Conservation (phyloP, 2,888 invertebrate genomes). For the Andrena marginata region DNA sequence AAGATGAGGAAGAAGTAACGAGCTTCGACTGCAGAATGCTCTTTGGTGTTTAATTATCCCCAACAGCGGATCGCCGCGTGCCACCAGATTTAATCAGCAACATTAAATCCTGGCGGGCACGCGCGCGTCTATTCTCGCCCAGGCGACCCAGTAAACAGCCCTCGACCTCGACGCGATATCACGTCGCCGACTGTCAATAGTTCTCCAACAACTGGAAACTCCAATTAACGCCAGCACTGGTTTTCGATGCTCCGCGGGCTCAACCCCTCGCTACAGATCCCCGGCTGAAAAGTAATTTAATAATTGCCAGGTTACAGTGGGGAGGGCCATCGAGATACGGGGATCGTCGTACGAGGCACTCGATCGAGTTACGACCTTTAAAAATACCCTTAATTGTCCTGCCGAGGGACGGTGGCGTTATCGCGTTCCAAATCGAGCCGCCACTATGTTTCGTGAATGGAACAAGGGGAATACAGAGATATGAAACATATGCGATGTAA, state of each 20-base stretch:
- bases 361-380: background rate
- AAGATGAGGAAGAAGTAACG: too few relatives aligned
- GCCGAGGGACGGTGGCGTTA: background rate
- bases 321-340: background rate
- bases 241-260: slow-evolving; percentile 16
- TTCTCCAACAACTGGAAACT: slow-evolving; percentile 55
- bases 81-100: slow-evolving; percentile 5
- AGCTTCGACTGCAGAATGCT: too few relatives aligned
- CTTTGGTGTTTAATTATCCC: background rate
- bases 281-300: slow-evolving; percentile 38
- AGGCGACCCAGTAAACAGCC: slow-evolving; percentile 24
- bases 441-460: background rate
- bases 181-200: slow-evolving; percentile 41
- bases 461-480: too few relatives aligned
- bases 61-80: background rate
- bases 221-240: slow-evolving; percentile 33
- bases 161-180: slow-evolving; percentile 9
- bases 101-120: background rate
- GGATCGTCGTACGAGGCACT: background rate
- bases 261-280: slow-evolving; percentile 3
- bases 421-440: background rate
- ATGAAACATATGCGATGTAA: too few relatives aligned
- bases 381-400: background rate
- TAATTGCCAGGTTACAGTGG: slow-evolving; percentile 14
- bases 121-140: slow-evolving; percentile 21